Evolutionary conservation across 1,140 invertebrate genomes (phyloP).

Genomic region (Bactericera cockerelli): DNA sequence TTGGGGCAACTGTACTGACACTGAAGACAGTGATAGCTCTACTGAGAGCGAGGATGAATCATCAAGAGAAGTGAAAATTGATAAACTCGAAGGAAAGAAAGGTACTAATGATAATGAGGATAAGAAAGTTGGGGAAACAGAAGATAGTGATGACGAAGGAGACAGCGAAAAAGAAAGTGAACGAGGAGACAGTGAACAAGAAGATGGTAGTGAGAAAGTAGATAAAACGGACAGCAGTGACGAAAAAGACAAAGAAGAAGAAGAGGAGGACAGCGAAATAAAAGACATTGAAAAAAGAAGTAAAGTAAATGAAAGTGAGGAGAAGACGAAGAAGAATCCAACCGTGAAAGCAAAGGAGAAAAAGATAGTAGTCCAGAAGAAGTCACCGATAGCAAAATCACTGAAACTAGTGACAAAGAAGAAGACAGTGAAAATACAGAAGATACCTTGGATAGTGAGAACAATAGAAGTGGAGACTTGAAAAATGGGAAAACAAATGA

Average conservation of each 20-base stretch:
- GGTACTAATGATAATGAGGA: background rate
- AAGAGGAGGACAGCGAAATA: no score
- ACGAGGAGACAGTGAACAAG: background rate
- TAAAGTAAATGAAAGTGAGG: background rate
- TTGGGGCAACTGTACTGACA: no score
- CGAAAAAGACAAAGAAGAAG: background rate
- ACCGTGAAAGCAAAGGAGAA: background rate
- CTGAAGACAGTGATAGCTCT: no score
- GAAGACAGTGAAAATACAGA: background rate
- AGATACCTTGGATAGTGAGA: background rate
- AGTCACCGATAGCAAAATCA: no score
- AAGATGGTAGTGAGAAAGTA: background rate
- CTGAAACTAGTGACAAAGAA: no score
- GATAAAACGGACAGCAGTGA: background rate
- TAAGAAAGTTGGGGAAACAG: background rate
- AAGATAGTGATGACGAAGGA: background rate
- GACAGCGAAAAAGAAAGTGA: slow-evolving; percentile 1
- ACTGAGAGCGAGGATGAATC: no score
- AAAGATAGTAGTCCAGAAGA: no score
- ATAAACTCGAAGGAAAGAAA: background rate
- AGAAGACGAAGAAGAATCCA: background rate
- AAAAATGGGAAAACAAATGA: no score
- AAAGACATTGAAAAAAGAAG: no score
- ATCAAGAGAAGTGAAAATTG: no score
- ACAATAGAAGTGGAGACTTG: background rate